Conservation (phyloP, 2,888 invertebrate genomes). For the Euclidia mi region DNA sequence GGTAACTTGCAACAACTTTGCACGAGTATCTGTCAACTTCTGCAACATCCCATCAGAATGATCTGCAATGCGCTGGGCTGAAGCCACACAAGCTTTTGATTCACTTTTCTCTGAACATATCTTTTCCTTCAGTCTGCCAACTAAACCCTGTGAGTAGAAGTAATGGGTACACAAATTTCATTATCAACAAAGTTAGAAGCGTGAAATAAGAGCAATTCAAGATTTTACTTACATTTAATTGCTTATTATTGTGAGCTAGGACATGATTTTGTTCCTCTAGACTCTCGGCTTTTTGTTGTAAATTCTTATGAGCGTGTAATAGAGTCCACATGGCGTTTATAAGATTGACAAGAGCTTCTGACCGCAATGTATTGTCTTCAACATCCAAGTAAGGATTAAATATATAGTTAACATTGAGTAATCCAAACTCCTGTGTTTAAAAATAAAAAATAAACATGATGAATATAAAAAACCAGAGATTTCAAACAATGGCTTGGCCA, state of each 20-base stretch:
- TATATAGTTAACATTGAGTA: conserved; percentile 76
- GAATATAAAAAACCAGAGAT: neutral
- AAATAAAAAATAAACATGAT: neutral
- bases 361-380: conserved; percentile 61
- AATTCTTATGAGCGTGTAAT: conserved; percentile 75
- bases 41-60: conserved; percentile 76
- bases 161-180: too few species aligned
- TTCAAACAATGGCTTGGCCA: too few species aligned
- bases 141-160: conserved; percentile 57
- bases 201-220: too few species aligned
- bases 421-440: conserved; percentile 73
- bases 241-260: conserved; percentile 79
- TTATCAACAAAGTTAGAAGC: too few species aligned
- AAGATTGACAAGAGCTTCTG: conserved; percentile 77
- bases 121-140: conserved; percentile 73
- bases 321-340: conserved; percentile 80
- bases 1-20: conserved; percentile 71
- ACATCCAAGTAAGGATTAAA: conserved; percentile 83
- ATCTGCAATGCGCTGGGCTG: conserved; percentile 81
- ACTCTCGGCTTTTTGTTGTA: conserved; percentile 68
- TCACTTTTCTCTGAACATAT: conserved; percentile 78
- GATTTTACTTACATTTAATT: conserved; percentile 74
- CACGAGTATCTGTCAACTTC: conserved; percentile 69
- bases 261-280: conserved; percentile 78
- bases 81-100: conserved; percentile 81